These are phyloP conservation scores for Eulemur rubriventer DNA, from an alignment of 2,797 vertebrate species.

Conservation along the genomic window DNA sequence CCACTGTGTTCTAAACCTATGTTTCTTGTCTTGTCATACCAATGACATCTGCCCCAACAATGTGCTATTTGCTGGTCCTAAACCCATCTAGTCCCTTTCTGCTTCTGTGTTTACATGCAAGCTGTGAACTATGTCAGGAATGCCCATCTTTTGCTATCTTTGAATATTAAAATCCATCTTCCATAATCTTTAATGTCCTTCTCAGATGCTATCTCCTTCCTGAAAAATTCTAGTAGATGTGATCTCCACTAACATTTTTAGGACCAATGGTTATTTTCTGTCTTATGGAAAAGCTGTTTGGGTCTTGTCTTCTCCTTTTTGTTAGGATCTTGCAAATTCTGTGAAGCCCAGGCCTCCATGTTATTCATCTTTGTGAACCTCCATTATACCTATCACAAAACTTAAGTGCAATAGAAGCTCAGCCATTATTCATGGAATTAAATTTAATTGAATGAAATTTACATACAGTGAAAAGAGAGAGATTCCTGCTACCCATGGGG, in stretches of 20 bases:
- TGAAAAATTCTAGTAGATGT: neutral
- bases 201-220: neutral
- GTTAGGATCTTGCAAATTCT: neutral
- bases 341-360: neutral
- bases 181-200: neutral
- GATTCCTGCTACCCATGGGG: neutral
- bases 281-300: neutral
- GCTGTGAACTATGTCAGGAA: neutral
- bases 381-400: neutral
- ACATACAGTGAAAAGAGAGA: neutral
- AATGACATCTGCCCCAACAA: neutral
- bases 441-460: conserved; percentile 26
- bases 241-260: neutral
- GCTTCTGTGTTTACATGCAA: neutral
- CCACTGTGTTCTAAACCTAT: neutral
- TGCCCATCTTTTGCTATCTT: neutral
- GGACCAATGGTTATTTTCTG: neutral
- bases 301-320: neutral
- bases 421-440: neutral
- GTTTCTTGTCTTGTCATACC: neutral
- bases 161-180: neutral
- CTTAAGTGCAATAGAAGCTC: neutral
- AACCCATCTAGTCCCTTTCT: neutral
- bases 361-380: neutral
- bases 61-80: neutral